A percentile compares a stretch with the other conserved stretches of the same genome.
Evolutionary conservation across 2,113 vertebrate species (phyloP).

Genomic region (Erpornis zantholeuca): DNA sequence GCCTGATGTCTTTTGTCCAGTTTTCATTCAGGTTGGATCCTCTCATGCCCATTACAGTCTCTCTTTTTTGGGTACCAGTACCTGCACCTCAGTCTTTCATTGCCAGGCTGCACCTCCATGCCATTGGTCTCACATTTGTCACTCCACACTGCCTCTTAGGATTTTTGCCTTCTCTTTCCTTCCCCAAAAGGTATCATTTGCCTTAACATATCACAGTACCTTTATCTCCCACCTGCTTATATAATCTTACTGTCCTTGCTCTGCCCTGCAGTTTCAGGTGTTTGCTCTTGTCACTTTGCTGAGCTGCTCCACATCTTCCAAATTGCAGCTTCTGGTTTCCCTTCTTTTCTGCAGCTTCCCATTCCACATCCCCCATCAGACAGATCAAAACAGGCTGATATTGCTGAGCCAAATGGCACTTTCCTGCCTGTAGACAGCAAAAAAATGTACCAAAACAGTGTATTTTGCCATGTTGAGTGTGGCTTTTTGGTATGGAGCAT

Average conservation of each 20-base stretch:
- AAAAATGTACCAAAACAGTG: not conserved
- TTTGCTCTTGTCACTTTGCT: not conserved
- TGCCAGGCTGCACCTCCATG: not conserved
- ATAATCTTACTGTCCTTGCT: not conserved
- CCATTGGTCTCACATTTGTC: not conserved
- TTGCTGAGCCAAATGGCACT: not conserved
- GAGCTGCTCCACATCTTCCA: not conserved
- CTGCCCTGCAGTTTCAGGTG: not conserved
- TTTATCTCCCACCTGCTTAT: not conserved
- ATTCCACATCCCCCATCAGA: not conserved
- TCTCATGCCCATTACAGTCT: fast-evolving
- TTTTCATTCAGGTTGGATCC: not conserved
- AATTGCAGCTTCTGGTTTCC: not conserved
- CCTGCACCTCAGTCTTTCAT: not conserved
- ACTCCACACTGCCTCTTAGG: not conserved
- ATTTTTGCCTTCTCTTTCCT: not conserved
- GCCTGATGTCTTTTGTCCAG: not conserved
- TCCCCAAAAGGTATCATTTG: not conserved
- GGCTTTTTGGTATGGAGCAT: fast-evolving
- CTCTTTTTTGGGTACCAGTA: not conserved
- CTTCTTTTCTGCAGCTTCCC: not conserved
- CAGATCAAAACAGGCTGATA: not conserved
- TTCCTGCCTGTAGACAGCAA: not conserved
- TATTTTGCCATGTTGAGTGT: not conserved
- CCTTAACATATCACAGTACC: not conserved